Conservation (phyloP, 2,888 invertebrate genomes). For the Rhagonycha fulva region DNA sequence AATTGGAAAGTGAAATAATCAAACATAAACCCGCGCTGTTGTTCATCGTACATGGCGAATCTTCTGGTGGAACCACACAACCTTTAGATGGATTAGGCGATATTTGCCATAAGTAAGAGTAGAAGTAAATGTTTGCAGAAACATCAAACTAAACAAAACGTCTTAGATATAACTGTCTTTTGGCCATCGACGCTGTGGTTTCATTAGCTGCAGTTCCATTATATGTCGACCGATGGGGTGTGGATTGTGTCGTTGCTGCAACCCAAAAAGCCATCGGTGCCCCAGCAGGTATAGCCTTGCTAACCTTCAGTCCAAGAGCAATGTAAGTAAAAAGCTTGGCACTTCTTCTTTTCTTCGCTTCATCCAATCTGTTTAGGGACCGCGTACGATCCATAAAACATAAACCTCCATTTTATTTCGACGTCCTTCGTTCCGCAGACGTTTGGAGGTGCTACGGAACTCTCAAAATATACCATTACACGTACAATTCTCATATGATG, state of each 20-base stretch:
- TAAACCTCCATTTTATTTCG: slow-evolving; percentile 64
- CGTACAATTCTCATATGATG: slow-evolving; percentile 72
- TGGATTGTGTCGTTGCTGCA: slow-evolving; percentile 73
- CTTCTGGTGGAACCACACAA: slow-evolving; percentile 80
- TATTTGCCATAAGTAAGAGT: slow-evolving; percentile 69
- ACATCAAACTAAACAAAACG: not conserved
- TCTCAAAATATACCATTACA: slow-evolving; percentile 66
- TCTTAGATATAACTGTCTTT: slow-evolving; percentile 61
- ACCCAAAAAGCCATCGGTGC: slow-evolving; percentile 74
- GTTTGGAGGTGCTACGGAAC: slow-evolving; percentile 61
- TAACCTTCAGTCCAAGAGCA: slow-evolving; percentile 70
- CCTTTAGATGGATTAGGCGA: slow-evolving; percentile 75
- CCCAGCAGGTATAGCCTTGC: slow-evolving; percentile 72
- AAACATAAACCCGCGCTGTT: slow-evolving; percentile 68
- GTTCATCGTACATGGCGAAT: slow-evolving; percentile 83
- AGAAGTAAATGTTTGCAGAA: not conserved
- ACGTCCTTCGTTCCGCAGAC: slow-evolving; percentile 65
- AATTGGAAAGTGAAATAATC: slow-evolving; percentile 66
- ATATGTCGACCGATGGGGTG: slow-evolving; percentile 67
- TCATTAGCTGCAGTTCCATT: slow-evolving; percentile 71
- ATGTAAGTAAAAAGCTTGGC: slow-evolving; percentile 54
- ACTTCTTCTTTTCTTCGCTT: too few species aligned
- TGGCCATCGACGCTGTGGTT: slow-evolving; percentile 75
- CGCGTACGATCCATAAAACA: slow-evolving; percentile 60
- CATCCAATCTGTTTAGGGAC: slow-evolving; percentile 50